Conservation (phyloP, 2,888 invertebrate species). For the Eretmocerus hayati region DNA sequence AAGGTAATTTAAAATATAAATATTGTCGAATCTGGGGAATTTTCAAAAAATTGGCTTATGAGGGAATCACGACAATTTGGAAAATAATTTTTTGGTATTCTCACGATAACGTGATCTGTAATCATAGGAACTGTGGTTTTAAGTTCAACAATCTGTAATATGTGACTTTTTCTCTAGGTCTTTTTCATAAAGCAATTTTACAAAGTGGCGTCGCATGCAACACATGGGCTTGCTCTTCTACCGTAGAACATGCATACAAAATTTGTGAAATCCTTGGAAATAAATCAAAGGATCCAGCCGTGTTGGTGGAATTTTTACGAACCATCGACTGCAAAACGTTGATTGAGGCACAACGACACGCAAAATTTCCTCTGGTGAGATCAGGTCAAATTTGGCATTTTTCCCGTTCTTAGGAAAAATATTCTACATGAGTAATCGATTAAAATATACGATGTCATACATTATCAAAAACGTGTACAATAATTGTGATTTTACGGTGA, state of each 20-base stretch:
- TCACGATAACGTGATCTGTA: too few relatives aligned
- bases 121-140: too few relatives aligned
- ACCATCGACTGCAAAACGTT: conserved; percentile 29
- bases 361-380: not conserved
- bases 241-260: conserved; percentile 28
- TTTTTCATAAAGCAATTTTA: conserved; percentile 38
- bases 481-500: too few relatives aligned
- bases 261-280: conserved; percentile 37
- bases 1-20: conserved; percentile 32
- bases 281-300: conserved; percentile 31
- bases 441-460: too few relatives aligned
- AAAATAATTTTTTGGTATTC: too few relatives aligned
- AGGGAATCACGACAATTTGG: not conserved
- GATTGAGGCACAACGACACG: conserved; percentile 17
- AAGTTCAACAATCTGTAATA: too few relatives aligned
- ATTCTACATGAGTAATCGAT: too few relatives aligned
- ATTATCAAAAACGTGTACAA: too few relatives aligned
- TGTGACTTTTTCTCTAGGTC: conserved; percentile 26
- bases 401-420: too few relatives aligned
- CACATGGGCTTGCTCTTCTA: conserved; percentile 31
- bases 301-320: conserved; percentile 32
- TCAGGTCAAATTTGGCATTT: too few relatives aligned
- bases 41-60: not conserved
- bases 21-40: too few relatives aligned
- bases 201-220: conserved; percentile 35